These are phyloP conservation scores for Perizoma flavofasciatum DNA, from an alignment of 2,888 invertebrate genomes.

Conservation along the genomic window DNA sequence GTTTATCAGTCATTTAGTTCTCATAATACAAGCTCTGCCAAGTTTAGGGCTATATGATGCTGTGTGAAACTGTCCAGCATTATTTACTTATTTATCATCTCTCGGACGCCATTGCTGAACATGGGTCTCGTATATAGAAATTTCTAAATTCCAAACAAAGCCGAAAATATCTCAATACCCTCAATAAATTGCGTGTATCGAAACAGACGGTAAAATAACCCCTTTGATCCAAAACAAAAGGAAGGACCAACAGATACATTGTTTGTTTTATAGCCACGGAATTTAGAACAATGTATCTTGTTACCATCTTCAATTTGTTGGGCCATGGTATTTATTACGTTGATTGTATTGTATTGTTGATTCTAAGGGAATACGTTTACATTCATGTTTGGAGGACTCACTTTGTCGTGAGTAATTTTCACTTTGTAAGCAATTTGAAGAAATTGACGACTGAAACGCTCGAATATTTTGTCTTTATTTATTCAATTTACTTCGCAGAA, in stretches of 20 bases:
- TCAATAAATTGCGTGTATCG: constrained; percentile 24
- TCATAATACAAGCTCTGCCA: too few species aligned
- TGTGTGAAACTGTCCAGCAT: too few species aligned
- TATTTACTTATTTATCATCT: too few species aligned
- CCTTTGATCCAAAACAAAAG: constrained; percentile 39
- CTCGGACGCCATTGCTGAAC: too few species aligned
- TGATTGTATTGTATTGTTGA: not conserved
- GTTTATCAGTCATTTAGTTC: too few species aligned
- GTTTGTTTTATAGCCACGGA: constrained; percentile 29
- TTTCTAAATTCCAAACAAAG: constrained; percentile 11
- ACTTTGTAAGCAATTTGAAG: too few species aligned
- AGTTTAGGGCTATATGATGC: too few species aligned
- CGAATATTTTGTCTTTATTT: too few species aligned
- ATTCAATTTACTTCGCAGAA: too few species aligned
- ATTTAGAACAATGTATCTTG: constrained; percentile 32
- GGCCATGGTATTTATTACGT: not conserved
- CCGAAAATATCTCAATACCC: constrained; percentile 17
- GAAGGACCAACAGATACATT: constrained; percentile 37
- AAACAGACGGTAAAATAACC: constrained; percentile 34
- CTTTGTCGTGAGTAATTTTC: not conserved
- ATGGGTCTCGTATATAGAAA: not conserved
- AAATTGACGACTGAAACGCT: too few species aligned
- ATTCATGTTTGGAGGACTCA: not conserved
- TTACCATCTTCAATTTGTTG: constrained; percentile 28
- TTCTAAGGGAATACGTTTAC: constrained; percentile 1